Percentiles rank a stretch among this genome's conserved stretches.
Conservation (phyloP, 2,113 vertebrate genomes). For the Henicopernis longicauda region DNA sequence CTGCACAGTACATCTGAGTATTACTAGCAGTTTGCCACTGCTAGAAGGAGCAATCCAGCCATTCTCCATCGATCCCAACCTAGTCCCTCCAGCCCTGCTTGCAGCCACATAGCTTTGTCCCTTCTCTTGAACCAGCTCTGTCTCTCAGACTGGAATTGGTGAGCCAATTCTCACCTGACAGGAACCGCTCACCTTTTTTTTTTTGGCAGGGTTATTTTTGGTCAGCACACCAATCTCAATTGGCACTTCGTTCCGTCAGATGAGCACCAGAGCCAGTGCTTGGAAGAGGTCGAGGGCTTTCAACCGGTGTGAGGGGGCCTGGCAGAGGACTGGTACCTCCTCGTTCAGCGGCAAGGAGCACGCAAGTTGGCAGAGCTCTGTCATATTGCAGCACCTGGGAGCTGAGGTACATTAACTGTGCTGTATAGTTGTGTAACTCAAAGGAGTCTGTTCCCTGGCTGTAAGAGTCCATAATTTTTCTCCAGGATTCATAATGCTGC, state of each 20-base stretch:
- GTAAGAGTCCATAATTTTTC: background rate
- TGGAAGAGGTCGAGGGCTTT: accelerated
- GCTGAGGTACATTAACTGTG: background rate
- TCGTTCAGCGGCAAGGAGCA: background rate
- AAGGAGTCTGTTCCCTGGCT: background rate
- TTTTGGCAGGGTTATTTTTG: background rate
- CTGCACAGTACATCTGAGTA: background rate
- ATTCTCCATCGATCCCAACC: background rate
- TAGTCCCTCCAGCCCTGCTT: background rate
- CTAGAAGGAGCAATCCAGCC: background rate
- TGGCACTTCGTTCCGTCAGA: background rate
- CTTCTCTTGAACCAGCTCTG: background rate
- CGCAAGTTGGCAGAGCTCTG: background rate
- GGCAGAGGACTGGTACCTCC: background rate
- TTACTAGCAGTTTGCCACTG: background rate
- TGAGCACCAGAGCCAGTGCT: background rate
- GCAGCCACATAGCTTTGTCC: background rate
- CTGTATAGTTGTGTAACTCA: background rate
- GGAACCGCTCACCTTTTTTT: background rate
- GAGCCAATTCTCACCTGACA: background rate
- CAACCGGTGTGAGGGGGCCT: background rate
- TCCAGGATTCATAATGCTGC: background rate
- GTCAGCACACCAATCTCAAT: background rate
- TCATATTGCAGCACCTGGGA: background rate
- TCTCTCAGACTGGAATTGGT: background rate